phyloP scores from a whole-genome alignment of 2,888 invertebrate species.

The Elaeidobius kamerunicus region DNA sequence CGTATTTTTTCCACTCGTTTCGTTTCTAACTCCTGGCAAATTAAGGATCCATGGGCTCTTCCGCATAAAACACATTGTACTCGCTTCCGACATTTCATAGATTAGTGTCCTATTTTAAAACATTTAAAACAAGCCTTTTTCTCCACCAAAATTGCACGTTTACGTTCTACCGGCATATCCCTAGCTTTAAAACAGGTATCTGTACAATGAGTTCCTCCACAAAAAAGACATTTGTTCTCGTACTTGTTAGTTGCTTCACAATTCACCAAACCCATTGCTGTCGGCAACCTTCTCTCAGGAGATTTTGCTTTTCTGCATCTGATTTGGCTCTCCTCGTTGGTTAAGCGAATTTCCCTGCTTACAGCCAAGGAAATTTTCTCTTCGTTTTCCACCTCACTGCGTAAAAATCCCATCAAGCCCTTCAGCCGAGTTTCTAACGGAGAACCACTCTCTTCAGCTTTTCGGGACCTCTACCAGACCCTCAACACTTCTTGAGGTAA shows the following conservation, averaged over 20 bases:
- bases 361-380: conserved; percentile 31
- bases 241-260: conserved; percentile 6
- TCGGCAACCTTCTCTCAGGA: neutral
- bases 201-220: conserved; percentile 27
- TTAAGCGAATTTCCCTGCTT: conserved; percentile 18
- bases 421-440: neutral
- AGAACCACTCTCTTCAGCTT: conserved; percentile 1
- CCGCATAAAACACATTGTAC: conserved; percentile 34
- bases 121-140: conserved; percentile 35
- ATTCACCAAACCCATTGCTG: conserved; percentile 27
- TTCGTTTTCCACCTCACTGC: conserved; percentile 36
- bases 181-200: conserved; percentile 29
- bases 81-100: conserved; percentile 30
- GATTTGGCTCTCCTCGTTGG: neutral
- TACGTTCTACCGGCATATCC: conserved; percentile 4
- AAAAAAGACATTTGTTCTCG: conserved; percentile 24
- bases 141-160: conserved; percentile 9
- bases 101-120: conserved; percentile 32
- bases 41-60: conserved; percentile 31
- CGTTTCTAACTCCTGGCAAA: conserved; percentile 31
- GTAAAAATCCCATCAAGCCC: conserved; percentile 31
- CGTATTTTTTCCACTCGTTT: neutral
- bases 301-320: neutral
- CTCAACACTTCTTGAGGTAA: conserved; percentile 36
- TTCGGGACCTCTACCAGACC: conserved; percentile 33